phyloP scores from a whole-genome alignment of 2,888 invertebrate genomes.

The Trachelus stipa region DNA sequence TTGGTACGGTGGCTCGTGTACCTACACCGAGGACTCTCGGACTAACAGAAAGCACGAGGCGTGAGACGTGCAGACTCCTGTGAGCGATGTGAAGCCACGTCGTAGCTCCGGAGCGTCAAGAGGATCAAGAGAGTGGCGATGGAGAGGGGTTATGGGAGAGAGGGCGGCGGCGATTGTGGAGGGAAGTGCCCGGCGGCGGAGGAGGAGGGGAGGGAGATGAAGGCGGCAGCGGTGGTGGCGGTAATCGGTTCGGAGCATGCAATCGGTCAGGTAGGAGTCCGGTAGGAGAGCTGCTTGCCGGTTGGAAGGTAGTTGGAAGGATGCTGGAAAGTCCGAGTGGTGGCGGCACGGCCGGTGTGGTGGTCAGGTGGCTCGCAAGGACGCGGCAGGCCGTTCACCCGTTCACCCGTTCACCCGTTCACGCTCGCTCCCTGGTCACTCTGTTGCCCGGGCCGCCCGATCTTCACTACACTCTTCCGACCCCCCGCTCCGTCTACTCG shows the following conservation, averaged over 20 bases:
- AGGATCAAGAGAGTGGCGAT: constrained; percentile 4
- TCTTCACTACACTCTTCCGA: neutral
- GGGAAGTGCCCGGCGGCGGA: neutral
- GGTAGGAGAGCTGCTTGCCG: constrained; percentile 43
- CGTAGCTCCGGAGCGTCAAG: constrained; percentile 1
- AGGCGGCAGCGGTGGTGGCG: constrained; percentile 8
- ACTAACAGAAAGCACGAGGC: neutral
- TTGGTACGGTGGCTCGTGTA: neutral
- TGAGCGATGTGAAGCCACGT: neutral
- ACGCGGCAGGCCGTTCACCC: constrained; percentile 65
- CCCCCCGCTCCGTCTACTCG: constrained; percentile 20
- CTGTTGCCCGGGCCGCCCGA: constrained; percentile 15
- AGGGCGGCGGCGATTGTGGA: neutral
- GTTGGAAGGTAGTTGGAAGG: constrained; percentile 44
- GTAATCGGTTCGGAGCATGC: constrained; percentile 32
- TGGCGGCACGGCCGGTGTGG: constrained; percentile 62
- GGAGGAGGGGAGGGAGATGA: neutral
- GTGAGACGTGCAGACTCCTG: neutral
- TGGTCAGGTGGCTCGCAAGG: constrained; percentile 66
- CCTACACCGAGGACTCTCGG: neutral
- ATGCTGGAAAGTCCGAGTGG: constrained; percentile 60
- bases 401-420: constrained; percentile 24
- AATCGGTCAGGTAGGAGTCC: constrained; percentile 50
- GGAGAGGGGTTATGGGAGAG: neutral
- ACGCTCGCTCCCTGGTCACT: constrained; percentile 35